These are phyloP conservation scores for Cotesia typhae DNA, from an alignment of 1,140 invertebrate species.

Conservation along the genomic window DNA sequence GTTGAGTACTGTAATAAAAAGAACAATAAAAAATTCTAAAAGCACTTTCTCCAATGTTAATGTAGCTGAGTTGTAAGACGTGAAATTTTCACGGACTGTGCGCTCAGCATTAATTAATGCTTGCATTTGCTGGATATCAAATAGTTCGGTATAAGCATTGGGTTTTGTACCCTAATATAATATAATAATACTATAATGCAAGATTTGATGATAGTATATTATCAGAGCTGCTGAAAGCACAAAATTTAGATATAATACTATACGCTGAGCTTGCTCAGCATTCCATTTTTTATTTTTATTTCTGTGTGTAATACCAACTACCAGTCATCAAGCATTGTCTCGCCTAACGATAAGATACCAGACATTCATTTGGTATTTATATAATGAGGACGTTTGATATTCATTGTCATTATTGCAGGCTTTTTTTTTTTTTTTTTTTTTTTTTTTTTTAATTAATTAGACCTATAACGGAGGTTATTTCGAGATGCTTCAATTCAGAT, in stretches of 20 bases:
- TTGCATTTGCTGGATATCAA: not conserved
- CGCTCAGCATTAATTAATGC: constrained; percentile 32
- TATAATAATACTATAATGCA: constrained; percentile 5
- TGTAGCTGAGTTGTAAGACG: constrained; percentile 6
- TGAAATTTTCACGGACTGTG: constrained; percentile 31
- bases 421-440: no score
- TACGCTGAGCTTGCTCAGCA: no score
- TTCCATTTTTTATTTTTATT: no score
- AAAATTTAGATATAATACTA: not conserved
- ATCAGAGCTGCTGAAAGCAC: not conserved
- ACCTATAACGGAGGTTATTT: no score
- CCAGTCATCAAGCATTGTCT: no score
- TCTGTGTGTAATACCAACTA: no score
- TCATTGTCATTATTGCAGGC: not conserved
- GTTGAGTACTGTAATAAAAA: no score
- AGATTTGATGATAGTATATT: not conserved
- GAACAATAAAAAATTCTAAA: not conserved
- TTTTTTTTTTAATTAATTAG: no score
- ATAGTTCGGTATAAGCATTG: not conserved
- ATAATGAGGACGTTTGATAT: not conserved
- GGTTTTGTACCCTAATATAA: not conserved
- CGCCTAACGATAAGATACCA: no score
- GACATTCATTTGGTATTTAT: no score
- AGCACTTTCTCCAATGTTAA: constrained; percentile 12
- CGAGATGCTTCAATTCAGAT: no score